Evolutionary conservation across 2,113 vertebrate species (phyloP).

Genomic region (Oncorhynchus clarkii): DNA sequence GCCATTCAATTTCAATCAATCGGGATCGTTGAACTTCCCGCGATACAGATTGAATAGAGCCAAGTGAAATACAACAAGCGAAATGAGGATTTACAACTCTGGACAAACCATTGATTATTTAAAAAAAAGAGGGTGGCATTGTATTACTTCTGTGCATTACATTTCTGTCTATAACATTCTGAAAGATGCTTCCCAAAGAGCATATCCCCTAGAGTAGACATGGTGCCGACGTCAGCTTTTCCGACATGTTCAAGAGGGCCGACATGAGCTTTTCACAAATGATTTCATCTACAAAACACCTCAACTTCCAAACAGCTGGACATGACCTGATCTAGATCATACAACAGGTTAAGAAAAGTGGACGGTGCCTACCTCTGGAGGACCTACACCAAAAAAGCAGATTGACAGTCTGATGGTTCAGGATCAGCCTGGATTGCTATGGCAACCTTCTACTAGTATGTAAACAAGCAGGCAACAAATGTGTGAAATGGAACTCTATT

Average conservation of each 20-base stretch:
- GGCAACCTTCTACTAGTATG: conserved; percentile 41
- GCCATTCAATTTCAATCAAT: no score
- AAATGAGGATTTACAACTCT: background rate
- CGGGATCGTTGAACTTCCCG: no score
- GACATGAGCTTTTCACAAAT: background rate
- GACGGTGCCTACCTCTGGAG: conserved; percentile 21
- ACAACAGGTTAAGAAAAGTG: background rate
- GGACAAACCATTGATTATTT: background rate
- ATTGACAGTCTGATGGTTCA: conserved; percentile 20
- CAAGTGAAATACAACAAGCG: no score
- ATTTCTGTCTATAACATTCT: background rate
- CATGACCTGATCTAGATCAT: background rate
- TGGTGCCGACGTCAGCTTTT: background rate
- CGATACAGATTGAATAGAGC: no score
- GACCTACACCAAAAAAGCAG: conserved; percentile 18
- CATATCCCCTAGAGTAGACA: background rate
- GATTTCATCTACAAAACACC: background rate
- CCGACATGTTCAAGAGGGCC: background rate
- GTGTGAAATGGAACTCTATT: no score
- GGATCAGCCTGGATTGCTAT: conserved; percentile 26
- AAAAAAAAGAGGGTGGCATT: background rate
- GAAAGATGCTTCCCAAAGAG: background rate
- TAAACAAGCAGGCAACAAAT: conserved; percentile 37
- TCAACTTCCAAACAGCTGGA: background rate
- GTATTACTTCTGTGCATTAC: background rate